phyloP scores from a whole-genome alignment of 2,888 invertebrate species.

The Agriotes lineatus region DNA sequence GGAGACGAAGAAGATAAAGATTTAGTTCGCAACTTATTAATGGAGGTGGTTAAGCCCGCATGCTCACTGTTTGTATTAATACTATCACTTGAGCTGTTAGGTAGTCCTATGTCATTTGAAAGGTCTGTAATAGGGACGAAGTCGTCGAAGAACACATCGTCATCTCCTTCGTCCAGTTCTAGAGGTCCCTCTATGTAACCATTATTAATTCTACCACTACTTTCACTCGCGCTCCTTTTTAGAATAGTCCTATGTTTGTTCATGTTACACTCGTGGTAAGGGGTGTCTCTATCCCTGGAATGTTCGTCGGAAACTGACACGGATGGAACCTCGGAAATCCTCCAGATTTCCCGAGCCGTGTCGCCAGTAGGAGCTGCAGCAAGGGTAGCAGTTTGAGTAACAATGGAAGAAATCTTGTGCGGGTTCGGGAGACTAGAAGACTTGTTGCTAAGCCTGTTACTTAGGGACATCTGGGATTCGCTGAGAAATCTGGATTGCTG shows the following conservation, averaged over 20 bases:
- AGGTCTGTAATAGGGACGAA: conserved; percentile 46
- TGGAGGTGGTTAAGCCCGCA: conserved; percentile 16
- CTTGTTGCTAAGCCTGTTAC: conserved; percentile 18
- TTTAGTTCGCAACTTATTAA: conserved; percentile 41
- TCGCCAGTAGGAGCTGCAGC: conserved; percentile 63
- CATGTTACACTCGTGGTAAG: conserved; percentile 46
- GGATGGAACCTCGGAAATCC: conserved; percentile 67
- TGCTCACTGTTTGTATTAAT: conserved; percentile 13
- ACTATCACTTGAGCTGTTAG: conserved; percentile 42
- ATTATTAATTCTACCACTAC: conserved; percentile 38
- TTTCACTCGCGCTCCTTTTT: conserved; percentile 22
- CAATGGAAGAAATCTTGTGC: conserved; percentile 48
- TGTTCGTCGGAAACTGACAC: conserved; percentile 62
- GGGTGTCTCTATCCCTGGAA: conserved; percentile 50
- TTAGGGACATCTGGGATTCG: conserved; percentile 40
- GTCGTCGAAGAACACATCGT: conserved; percentile 59
- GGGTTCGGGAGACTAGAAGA: conserved; percentile 23
- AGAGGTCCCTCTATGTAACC: conserved; percentile 39
- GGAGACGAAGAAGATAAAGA: conserved; percentile 59
- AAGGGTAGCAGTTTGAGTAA: conserved; percentile 63
- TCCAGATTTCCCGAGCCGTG: conserved; percentile 66
- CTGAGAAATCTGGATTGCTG: conserved; percentile 27
- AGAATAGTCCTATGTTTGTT: conserved; percentile 34
- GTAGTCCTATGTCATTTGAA: conserved; percentile 41
- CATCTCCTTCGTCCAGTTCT: conserved; percentile 51